Percentiles rank a stretch among this genome's conserved stretches.
Evolutionary conservation across 2,888 invertebrate species (phyloP).

Genomic region (Xestobium rufovillosum): DNA sequence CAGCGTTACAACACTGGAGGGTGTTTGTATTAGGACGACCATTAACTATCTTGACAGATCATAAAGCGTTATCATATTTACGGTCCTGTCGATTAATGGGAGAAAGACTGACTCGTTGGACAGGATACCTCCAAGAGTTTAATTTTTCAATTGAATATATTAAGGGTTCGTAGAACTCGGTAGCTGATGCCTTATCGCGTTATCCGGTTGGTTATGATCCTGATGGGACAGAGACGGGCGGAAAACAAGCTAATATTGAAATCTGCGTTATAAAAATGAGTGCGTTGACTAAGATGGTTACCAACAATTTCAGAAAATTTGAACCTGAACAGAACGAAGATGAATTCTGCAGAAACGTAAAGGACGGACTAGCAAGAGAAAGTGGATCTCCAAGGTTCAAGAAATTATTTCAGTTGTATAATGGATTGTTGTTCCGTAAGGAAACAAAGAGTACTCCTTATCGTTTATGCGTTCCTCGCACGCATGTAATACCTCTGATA

Average conservation of each 20-base stretch:
- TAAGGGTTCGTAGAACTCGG: background rate
- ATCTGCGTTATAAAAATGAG: background rate
- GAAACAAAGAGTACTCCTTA: no score
- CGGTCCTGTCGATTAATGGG: background rate
- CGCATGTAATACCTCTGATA: background rate
- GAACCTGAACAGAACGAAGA: background rate
- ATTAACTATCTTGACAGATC: background rate
- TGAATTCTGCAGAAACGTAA: background rate
- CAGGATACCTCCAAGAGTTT: background rate
- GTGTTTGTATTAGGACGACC: constrained; percentile 1
- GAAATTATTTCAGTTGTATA: no score
- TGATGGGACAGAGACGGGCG: background rate
- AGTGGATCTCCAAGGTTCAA: no score
- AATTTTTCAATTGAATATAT: background rate
- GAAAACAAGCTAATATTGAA: background rate
- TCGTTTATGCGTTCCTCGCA: background rate
- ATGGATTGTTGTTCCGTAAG: no score
- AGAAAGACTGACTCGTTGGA: background rate
- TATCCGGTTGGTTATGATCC: background rate
- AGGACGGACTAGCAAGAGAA: no score
- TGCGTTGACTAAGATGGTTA: background rate
- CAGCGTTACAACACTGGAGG: constrained; percentile 1
- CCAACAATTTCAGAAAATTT: background rate
- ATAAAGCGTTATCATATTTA: background rate
- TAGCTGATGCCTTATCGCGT: background rate